Conservation (phyloP, 2,113 vertebrate genomes). For the Neoarius graeffei region DNA sequence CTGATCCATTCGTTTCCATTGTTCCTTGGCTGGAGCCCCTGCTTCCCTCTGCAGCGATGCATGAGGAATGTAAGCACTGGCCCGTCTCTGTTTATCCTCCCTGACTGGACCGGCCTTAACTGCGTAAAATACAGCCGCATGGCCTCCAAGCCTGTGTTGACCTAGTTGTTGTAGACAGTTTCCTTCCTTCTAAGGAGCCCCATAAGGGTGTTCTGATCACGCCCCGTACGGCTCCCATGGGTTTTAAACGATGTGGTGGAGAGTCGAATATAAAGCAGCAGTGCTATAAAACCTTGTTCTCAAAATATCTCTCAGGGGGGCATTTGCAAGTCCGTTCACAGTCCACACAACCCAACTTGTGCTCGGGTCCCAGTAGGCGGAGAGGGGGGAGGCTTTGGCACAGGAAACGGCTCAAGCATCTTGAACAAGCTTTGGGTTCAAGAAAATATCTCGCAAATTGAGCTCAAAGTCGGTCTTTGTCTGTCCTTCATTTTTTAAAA, state of each 20-base stretch:
- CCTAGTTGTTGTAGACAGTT: constrained; percentile 12
- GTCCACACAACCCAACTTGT: constrained; percentile 4
- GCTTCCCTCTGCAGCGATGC: constrained; percentile 15
- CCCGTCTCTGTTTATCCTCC: constrained; percentile 3
- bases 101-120: background rate
- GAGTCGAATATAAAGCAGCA: constrained; percentile 23
- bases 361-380: background rate
- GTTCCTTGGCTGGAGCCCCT: background rate
- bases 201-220: constrained; percentile 19
- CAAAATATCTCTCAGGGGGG: constrained; percentile 12
- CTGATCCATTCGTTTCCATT: background rate
- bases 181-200: constrained; percentile 20
- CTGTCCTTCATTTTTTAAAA: too few species aligned
- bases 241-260: constrained; percentile 12
- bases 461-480: too few species aligned
- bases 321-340: background rate
- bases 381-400: too few species aligned
- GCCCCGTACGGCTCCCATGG: constrained; percentile 10
- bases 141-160: background rate
- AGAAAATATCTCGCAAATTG: too few species aligned
- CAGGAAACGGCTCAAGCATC: background rate
- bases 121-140: background rate
- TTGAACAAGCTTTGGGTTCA: background rate
- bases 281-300: constrained; percentile 18
- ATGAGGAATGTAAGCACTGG: background rate